Evolutionary conservation across 1,140 invertebrate genomes (phyloP), one percentile per base, ranked within the genome.

Genomic region (Leucophenga varia): DNA sequence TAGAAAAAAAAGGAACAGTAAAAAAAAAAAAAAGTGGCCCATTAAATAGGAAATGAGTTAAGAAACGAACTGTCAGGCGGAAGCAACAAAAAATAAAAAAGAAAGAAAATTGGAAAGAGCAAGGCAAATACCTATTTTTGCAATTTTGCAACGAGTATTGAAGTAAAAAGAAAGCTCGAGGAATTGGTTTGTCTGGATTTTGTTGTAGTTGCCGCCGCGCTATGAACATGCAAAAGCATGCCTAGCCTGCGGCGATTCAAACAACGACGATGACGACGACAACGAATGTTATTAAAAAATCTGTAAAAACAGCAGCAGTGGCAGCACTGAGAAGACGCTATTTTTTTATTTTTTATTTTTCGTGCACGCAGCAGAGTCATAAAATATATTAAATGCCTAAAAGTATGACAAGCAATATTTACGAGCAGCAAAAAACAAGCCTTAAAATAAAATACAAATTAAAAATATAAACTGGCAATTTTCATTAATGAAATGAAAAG

Each of bases 351-450:
- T n/a, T n/a, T n/a, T n/a, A 25, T 25, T 25, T 25, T 25, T 25
- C 10, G 10, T 25, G 22, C 35, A 19, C 22, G 28, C 20, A 13
- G 13, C 42, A 45, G 47, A 67, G 53, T 63, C 64, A 63, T 67
- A 67, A 67, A 67, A 67, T 67, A 63, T 67, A 68, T 68, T 63
- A 68, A 67, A 67, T 63, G 64, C 56, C 63, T 56, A 68, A 68
- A 63, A 67, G 64, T 67, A 68, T 68, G 59, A 68, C 64, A 67
- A 59, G 22, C 22, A 25, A 25, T 25, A 25, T 25, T 25, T 25
- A 25, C 22, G 13, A 21, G 17, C n/a, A 34, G 36, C 30, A n/a
- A 16, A 22, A 34, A 36, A 28, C 28, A 17, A 30, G 38, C 16
- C 22, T 6, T 25, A 21, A 46, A 42, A 43, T 32, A 40, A 49